phyloP scores from a whole-genome alignment of 2,113 vertebrate genomes.

The Muscicapa adusta region DNA sequence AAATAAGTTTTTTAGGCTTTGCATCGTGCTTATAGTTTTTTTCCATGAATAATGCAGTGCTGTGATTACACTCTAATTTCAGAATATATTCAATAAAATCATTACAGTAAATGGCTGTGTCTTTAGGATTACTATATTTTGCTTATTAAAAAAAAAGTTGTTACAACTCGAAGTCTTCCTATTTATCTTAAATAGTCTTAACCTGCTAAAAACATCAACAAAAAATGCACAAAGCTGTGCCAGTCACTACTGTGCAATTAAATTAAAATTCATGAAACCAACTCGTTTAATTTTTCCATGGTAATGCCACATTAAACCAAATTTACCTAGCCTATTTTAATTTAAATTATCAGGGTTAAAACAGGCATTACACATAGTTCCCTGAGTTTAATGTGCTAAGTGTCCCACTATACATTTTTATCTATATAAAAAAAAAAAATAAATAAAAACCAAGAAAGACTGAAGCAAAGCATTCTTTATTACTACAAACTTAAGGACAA shows the following conservation, averaged over 20 bases:
- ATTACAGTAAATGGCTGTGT: background rate
- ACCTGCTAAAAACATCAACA: background rate
- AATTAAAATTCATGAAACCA: constrained; percentile 8
- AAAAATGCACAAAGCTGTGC: background rate
- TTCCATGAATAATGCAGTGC: background rate
- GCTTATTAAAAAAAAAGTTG: background rate
- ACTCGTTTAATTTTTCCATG: background rate
- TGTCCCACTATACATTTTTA: background rate
- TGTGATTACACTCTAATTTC: background rate
- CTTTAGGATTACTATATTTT: background rate
- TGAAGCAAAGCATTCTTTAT: background rate
- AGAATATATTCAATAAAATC: background rate
- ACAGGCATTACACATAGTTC: background rate
- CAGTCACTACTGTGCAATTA: background rate
- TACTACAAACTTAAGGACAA: background rate
- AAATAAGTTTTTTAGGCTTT: background rate
- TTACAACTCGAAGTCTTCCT: background rate
- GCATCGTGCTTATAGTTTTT: background rate
- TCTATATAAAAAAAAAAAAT: background rate
- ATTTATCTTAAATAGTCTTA: background rate
- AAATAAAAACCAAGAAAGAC: background rate
- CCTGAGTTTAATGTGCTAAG: background rate
- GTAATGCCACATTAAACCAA: background rate
- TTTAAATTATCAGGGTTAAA: background rate
- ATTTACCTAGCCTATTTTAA: background rate